Evolutionary conservation across 1,140 invertebrate species (phyloP).

Genomic region (Drosophila paulistorum): DNA sequence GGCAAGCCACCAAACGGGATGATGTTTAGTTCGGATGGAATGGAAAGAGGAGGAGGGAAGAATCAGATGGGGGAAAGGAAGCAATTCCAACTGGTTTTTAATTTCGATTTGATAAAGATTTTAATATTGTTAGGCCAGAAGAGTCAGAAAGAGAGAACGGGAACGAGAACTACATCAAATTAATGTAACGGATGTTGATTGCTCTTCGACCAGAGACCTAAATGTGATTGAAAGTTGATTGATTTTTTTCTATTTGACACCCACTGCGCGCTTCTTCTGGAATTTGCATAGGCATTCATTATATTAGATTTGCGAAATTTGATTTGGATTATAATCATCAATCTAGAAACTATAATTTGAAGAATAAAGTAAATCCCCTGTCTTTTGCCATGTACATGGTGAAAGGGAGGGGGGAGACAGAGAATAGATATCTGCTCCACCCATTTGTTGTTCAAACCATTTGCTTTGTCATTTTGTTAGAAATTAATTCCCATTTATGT

Average conservation of each 20-base stretch:
- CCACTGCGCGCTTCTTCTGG: neutral
- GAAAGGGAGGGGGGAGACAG: neutral
- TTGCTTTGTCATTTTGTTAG: conserved; percentile 63
- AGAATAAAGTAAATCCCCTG: neutral
- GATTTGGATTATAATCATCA: conserved; percentile 7
- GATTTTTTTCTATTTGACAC: conserved; percentile 35
- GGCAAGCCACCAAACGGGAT: conserved; percentile 48
- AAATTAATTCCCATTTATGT: conserved; percentile 75
- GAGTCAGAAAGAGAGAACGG: conserved; percentile 12
- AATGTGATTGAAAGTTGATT: conserved; percentile 64
- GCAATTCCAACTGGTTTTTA: conserved; percentile 76
- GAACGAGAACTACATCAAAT: conserved; percentile 61
- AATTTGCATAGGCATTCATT: conserved; percentile 5
- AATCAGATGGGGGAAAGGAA: conserved; percentile 39
- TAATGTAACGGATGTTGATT: conserved; percentile 76
- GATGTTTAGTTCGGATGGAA: conserved; percentile 18
- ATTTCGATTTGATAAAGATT: conserved; percentile 80
- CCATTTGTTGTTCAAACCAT: conserved; percentile 58
- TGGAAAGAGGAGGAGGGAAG: neutral
- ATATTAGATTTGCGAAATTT: neutral
- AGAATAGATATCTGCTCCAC: conserved; percentile 14
- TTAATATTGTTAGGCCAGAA: conserved; percentile 66
- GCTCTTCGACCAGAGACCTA: conserved; percentile 35
- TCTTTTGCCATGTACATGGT: neutral
- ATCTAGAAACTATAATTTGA: neutral